Base-by-base conservation (phyloP, 2,888 invertebrate species). In the Mesodorylaimus sp. region DNA sequence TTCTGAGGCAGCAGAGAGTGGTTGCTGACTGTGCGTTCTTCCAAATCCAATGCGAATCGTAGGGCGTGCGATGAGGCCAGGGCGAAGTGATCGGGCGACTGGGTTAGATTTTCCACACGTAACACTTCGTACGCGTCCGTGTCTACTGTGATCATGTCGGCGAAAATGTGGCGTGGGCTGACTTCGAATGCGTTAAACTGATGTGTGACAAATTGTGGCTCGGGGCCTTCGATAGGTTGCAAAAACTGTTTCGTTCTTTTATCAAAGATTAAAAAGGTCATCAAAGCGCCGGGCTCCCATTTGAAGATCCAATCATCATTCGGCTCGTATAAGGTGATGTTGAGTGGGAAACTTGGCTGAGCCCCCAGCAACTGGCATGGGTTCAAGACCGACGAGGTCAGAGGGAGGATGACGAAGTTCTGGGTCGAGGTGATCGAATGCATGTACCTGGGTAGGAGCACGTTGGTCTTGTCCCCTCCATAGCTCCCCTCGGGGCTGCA, bases 351-450 rank as follows among this genome's bases (percentile, higher is more conserved):
- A 7, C 16, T 32, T 10, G 32, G 32, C 7, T 7, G 10, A 16
- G 10, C 32, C 32, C 32, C 32, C 3, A 37, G 37, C 3, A 23
- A 21, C 5, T 10, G 23, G 25, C 47, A 46, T 50, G 24, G 43
- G 5, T 10, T 23, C 3, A 46, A 25, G 5, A 46, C 23, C 5
- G 16, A 7, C 23, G 64, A 65, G 37, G 61, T 63, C 37, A 64
- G 56, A 25, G 64, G 64, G 7, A 64, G 51, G 41, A 65, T 59
- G 42, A 64, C 52, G 52, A 54, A 64, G 51, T 60, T 60, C 45
- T 62, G 59, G 25, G 63, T 63, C 21, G 63, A 61, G 10, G 62
- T 61, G 48, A 64, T 60, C 1, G 62, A 63, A 44, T 65, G 64
- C 38, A 65, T 58, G 51, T 64, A 64, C 5, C 43, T 23, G 3